Conservation (phyloP, 2,888 invertebrate genomes). For the Napeogenes sylphis region DNA sequence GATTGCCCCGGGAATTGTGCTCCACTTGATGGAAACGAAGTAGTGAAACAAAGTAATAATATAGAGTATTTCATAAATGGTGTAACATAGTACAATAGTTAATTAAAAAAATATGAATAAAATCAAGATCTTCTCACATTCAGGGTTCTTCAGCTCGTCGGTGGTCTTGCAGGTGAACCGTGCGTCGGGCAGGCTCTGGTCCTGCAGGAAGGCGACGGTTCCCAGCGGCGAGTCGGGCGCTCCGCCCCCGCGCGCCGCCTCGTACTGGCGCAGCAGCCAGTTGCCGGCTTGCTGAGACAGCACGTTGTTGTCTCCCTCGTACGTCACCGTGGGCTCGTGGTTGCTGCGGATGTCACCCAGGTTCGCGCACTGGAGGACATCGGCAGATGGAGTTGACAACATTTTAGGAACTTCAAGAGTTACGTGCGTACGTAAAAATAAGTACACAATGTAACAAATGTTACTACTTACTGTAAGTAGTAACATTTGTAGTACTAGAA, state of each 20-base stretch:
- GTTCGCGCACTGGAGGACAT: slow-evolving; percentile 80
- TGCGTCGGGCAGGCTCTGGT: no score
- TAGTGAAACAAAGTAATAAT: no score
- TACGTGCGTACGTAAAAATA: no score
- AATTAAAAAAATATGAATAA: not conserved
- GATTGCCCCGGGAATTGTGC: no score
- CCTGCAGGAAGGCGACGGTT: slow-evolving; percentile 81
- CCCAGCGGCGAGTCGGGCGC: slow-evolving; percentile 82
- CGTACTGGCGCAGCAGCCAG: slow-evolving; percentile 87
- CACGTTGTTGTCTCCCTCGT: slow-evolving; percentile 97
- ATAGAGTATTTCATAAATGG: no score
- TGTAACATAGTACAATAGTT: no score
- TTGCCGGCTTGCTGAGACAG: slow-evolving; percentile 93
- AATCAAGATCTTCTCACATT: slow-evolving; percentile 51
- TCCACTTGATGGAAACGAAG: no score
- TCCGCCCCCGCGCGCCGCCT: slow-evolving; percentile 58
- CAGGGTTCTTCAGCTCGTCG: slow-evolving; percentile 46
- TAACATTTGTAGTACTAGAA: no score
- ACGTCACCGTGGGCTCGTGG: slow-evolving; percentile 93
- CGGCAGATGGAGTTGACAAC: no score
- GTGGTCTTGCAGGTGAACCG: slow-evolving; percentile 44
- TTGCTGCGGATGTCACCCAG: slow-evolving; percentile 90
- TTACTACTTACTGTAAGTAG: no score
- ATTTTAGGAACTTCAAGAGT: not conserved
- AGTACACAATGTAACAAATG: no score